A percentile compares a stretch with the other conserved stretches of the same genome.
phyloP scores from a whole-genome alignment of 2,113 vertebrate species.

The Megalops atlanticus region DNA sequence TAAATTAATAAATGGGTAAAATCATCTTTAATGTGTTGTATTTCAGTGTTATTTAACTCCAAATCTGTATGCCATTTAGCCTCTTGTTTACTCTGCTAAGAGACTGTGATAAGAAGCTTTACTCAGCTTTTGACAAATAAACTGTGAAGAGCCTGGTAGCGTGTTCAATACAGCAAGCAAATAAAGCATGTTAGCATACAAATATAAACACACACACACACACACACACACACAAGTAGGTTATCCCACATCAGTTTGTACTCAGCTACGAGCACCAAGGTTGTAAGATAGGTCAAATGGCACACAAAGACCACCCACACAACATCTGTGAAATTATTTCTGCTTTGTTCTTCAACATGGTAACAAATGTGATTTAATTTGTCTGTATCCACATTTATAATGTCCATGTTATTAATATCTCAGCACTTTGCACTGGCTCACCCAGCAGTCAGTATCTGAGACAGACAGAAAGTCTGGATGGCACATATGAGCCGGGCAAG shows the following conservation, averaged over 20 bases:
- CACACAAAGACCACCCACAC: background rate
- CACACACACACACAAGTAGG: background rate
- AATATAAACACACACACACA: background rate
- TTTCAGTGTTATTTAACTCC: background rate
- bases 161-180: slow-evolving; percentile 13
- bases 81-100: background rate
- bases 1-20: slow-evolving; percentile 1
- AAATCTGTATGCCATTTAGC: background rate
- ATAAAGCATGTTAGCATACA: slow-evolving; percentile 21
- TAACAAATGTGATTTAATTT: background rate
- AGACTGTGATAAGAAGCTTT: slow-evolving; percentile 26
- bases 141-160: background rate
- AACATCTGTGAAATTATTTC: background rate
- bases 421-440: background rate
- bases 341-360: background rate
- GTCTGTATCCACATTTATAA: background rate
- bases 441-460: background rate
- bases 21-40: background rate
- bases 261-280: background rate
- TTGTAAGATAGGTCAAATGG: background rate
- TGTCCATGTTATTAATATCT: background rate
- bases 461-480: background rate
- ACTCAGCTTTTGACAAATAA: slow-evolving; percentile 27
- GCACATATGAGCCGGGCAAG: background rate
- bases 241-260: background rate